A percentile compares a stretch with the other conserved stretches of the same genome.
phyloP scores from a whole-genome alignment of 2,113 vertebrate genomes.

The Heterotilapia buettikoferi region DNA sequence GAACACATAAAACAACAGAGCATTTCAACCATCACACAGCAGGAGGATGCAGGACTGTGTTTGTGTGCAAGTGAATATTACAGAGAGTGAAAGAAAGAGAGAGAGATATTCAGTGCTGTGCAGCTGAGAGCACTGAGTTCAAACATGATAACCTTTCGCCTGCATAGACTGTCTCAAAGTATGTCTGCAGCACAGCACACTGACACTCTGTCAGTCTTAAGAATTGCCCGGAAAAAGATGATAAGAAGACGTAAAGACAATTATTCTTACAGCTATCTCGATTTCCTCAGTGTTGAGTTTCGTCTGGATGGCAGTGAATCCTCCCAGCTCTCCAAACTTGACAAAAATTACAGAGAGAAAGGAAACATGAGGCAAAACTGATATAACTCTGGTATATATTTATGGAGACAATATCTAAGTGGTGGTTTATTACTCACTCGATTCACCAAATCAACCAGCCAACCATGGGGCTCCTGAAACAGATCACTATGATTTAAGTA shows the following conservation, averaged over 20 bases:
- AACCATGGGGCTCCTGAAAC: slow-evolving; percentile 94
- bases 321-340: slow-evolving; percentile 96
- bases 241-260: background rate
- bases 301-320: slow-evolving; percentile 91
- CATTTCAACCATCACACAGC: slow-evolving; percentile 43
- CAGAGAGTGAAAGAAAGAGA: background rate
- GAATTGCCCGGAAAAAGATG: background rate
- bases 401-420: background rate
- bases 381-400: background rate
- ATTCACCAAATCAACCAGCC: slow-evolving; percentile 97
- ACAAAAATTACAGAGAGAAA: background rate
- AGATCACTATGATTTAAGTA: slow-evolving; percentile 4
- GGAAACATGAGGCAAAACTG: background rate
- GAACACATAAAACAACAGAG: slow-evolving; percentile 54
- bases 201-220: background rate
- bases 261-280: slow-evolving; percentile 88
- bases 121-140: slow-evolving; percentile 26
- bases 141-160: slow-evolving; percentile 36
- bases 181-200: background rate
- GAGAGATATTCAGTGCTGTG: slow-evolving; percentile 28
- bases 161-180: background rate
- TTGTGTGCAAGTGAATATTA: slow-evolving; percentile 3
- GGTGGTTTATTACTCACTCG: slow-evolving; percentile 74
- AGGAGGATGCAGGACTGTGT: slow-evolving; percentile 27
- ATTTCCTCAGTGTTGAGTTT: slow-evolving; percentile 92